Base-by-base conservation (phyloP, 35 echinoderm and acorn worm species). In the Lytechinus pictus region DNA sequence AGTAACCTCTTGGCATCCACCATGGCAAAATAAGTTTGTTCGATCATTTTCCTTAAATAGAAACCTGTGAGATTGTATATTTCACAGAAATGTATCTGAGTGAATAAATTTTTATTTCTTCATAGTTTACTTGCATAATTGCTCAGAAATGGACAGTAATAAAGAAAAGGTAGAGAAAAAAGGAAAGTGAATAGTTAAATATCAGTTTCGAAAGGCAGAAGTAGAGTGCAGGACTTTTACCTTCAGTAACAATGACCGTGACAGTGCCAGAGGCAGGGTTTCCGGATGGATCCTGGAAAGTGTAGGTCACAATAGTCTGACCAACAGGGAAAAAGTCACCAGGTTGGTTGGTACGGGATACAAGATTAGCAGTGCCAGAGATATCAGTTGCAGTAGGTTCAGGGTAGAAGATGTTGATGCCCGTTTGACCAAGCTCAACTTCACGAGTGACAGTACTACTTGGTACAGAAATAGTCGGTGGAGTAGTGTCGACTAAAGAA, bases 261-360 rank as follows among this genome's bases (percentile, higher is more conserved):
- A 96, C 92, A 1, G 95, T 52, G 54, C 54, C 57, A 29, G 54
- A 52, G 54, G 95, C 95, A 7, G 44, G 27, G 33, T 96, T 96
- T 92, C 95, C 95, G 5, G 87, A 57, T 19, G 95, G 55, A 61
- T 96, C 95, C 9, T n/a, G 55, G 56, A 96, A 96, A 27, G 28
- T 71, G 88, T 96, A 96, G 12, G 87, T 52, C 54, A 96, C 95
- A 55, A 14, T 8, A 9, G 95, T 92, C 4, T 1, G 56, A 16
- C 95, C 95, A 57, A 92, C 56, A 27, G 88, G 95, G 95, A 95
- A 95, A 28, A n/a, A 27, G 54, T 57, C 89, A 19, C 55, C 56
- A n/a, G 95, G 95, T 57, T 89, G 28, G 57, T 55, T 27, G 57
- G 95, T 95, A 52, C 95, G 87, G 89, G 54, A 9, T 21, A 95